Base-by-base conservation (phyloP, 1,140 invertebrate species). In the Oreohelix idahoensis region DNA sequence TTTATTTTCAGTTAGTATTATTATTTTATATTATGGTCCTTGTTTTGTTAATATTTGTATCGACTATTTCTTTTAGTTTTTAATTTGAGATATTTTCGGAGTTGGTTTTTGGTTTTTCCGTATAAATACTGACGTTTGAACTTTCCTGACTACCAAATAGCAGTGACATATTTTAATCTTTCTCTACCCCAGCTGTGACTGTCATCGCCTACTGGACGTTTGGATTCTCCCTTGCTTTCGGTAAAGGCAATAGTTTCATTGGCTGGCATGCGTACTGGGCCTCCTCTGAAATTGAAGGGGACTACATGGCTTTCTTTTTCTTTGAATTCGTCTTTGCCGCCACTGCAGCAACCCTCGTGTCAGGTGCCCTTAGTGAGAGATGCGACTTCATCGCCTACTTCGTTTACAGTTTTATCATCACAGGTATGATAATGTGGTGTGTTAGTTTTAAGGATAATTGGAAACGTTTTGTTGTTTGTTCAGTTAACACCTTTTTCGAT, bases 281-380 rank as follows among this genome's bases (percentile, higher is more conserved):
- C 8, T 83, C 84, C 0, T 32, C 71, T 38, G 76, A 84, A 5
- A 51, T 90, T 13, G 83, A 83, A n/a, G 81, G 85, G 23, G 82
- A 49, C 0, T 45, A 84, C 17, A 88, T 85, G 63, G 87, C 89
- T 45, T 45, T 63, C n/a, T 89, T 87, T 53, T 89, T 90, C 84
- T 91, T 88, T 81, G 89, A 91, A 80, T 89, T 84, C 63, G 89
- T 90, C 0, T 91, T 92, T 81, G 91, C 91, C 17, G 89, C 90
- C 36, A 91, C 89, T 0, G 89, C 90, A 1, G 87, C 90, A 36
- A 91, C 90, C 38, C 91, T 93, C 29, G 91, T 94, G 2, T 94
- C 93, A 0, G 94, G 94, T 5, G 93, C 94, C 0, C 93, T 95
- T n/a, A 94, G 94, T 0, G 94, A 95, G 85, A 85, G 94, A 71